A percentile compares a stretch with the other conserved stretches of the same genome.
Evolutionary conservation across 2,888 invertebrate species (phyloP).

Genomic region (Lepas anatifera): DNA sequence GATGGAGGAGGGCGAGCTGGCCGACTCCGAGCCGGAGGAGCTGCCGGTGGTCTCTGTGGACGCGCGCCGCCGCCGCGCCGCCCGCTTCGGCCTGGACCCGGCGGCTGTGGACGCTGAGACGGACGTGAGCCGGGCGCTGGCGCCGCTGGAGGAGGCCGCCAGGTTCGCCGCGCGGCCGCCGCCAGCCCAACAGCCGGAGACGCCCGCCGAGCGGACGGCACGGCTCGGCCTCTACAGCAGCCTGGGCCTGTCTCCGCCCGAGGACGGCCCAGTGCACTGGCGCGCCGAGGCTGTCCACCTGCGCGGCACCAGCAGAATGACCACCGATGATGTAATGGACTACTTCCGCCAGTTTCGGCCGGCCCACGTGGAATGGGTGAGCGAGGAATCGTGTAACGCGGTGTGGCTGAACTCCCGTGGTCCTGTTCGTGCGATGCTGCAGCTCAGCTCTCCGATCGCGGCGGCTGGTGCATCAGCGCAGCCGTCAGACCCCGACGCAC

Average conservation of each 20-base stretch:
- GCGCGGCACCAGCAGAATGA: conserved; percentile 59
- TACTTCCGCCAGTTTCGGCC: conserved; percentile 66
- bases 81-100: neutral
- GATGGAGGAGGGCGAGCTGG: conserved; percentile 6
- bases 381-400: conserved; percentile 60
- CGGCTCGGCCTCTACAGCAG: neutral
- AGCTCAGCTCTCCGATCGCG: conserved; percentile 41
- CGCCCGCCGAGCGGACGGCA: neutral
- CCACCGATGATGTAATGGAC: conserved; percentile 61
- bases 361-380: conserved; percentile 67
- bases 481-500: neutral
- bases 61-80: neutral
- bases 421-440: conserved; percentile 47
- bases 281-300: conserved; percentile 62
- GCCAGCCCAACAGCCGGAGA: neutral
- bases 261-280: conserved; percentile 30
- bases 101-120: neutral
- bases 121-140: neutral
- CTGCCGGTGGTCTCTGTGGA: neutral
- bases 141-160: neutral
- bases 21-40: neutral
- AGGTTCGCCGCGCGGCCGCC: neutral
- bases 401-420: conserved; percentile 47
- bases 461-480: conserved; percentile 25
- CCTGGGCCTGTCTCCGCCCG: neutral